These are phyloP conservation scores for Hirtodrosophila alboralis DNA, from an alignment of 2,888 invertebrate species.

Conservation along the genomic window DNA sequence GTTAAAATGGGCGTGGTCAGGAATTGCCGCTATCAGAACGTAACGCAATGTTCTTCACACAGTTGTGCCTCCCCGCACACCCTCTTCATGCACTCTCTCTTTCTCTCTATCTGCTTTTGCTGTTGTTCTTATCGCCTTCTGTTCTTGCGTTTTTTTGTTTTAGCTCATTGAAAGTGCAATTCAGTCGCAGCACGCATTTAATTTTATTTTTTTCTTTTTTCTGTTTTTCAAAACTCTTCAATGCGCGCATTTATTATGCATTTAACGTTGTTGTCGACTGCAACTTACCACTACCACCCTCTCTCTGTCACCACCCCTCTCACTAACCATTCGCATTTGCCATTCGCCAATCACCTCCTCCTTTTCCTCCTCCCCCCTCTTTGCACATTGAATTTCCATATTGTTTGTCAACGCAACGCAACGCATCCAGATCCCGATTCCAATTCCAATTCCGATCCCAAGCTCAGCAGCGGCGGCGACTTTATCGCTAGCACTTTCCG, in stretches of 20 bases:
- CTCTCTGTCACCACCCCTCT: not conserved
- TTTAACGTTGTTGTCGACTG: slow-evolving; percentile 71
- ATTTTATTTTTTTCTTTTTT: no score
- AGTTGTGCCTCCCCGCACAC: slow-evolving; percentile 3
- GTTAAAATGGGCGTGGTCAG: slow-evolving; percentile 39
- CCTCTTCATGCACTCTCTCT: not conserved
- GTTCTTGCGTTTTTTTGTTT: slow-evolving; percentile 47
- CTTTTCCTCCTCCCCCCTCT: slow-evolving; percentile 3
- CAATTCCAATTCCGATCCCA: slow-evolving; percentile 36
- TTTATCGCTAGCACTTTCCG: slow-evolving; percentile 45
- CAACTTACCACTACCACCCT: slow-evolving; percentile 30
- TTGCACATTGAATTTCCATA: slow-evolving; percentile 60
- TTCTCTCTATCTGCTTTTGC: not conserved
- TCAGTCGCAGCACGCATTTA: slow-evolving; percentile 69
- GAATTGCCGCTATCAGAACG: slow-evolving; percentile 8
- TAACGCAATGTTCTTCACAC: slow-evolving; percentile 19
- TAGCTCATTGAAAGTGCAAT: slow-evolving; percentile 74
- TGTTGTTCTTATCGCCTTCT: slow-evolving; percentile 45
- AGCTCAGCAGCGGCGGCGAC: slow-evolving; percentile 51
- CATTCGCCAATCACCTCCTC: slow-evolving; percentile 9
- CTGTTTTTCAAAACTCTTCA: slow-evolving; percentile 54
- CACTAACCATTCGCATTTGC: slow-evolving; percentile 18
- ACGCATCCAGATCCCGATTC: slow-evolving; percentile 55
- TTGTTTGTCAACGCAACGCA: slow-evolving; percentile 66
- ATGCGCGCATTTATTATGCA: slow-evolving; percentile 77